phyloP scores from a whole-genome alignment of 2,888 invertebrate genomes.

The Salticus scenicus region DNA sequence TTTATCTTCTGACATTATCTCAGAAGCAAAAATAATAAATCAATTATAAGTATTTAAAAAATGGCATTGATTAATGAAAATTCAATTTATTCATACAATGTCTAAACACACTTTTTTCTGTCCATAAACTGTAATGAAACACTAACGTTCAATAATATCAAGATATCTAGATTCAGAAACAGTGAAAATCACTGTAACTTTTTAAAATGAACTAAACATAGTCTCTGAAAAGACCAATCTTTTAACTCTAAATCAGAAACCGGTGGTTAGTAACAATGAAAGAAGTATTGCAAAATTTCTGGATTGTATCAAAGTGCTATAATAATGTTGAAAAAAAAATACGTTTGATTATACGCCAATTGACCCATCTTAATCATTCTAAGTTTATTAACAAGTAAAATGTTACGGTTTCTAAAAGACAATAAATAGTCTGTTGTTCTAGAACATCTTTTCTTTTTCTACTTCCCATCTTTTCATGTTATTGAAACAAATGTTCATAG shows the following conservation, averaged over 20 bases:
- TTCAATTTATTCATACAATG: too few species aligned
- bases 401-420: slow-evolving; percentile 47
- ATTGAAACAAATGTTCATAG: slow-evolving; percentile 55
- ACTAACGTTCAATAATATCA: too few species aligned
- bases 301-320: slow-evolving; percentile 58
- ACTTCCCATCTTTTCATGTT: slow-evolving; percentile 41
- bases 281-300: slow-evolving; percentile 43
- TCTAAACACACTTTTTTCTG: too few species aligned
- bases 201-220: too few species aligned
- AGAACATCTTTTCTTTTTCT: slow-evolving; percentile 48
- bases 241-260: slow-evolving; percentile 62
- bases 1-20: too few species aligned
- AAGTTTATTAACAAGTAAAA: slow-evolving; percentile 42
- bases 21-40: too few species aligned
- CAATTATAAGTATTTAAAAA: too few species aligned
- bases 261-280: slow-evolving; percentile 52
- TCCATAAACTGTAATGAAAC: too few species aligned
- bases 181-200: too few species aligned
- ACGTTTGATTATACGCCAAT: slow-evolving; percentile 56
- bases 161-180: too few species aligned
- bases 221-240: slow-evolving; percentile 60
- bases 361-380: slow-evolving; percentile 59
- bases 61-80: too few species aligned
- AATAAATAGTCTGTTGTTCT: slow-evolving; percentile 56
- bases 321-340: slow-evolving; percentile 51